Base-by-base conservation (phyloP, 2,797 vertebrate species). In the Tamandua tetradactyla region DNA sequence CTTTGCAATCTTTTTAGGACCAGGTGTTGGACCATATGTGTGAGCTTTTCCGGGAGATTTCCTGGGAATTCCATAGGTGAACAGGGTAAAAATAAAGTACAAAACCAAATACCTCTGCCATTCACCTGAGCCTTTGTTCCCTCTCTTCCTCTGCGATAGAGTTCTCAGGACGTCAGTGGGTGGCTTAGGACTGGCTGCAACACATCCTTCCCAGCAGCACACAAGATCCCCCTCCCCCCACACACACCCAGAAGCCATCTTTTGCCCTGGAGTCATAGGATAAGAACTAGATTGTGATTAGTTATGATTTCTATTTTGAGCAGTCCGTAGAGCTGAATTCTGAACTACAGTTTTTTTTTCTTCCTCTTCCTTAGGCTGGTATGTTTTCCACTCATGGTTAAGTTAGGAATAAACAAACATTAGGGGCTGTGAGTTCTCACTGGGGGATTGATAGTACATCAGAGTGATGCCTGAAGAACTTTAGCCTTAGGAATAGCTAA, bases 331-430 rank as follows among this genome's bases (percentile, higher is more conserved):
- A 49, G 78, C 68, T 76, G 78, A 86, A 79, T 23, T 76, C 61
- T 71, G 69, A 90, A 69, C 52, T 40, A 3, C 2, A 3, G 37
- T 32, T 79, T 37, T 44, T 61, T 30, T 44, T 37, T 87, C 37
- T 12, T 49, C n/a, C n/a, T n/a, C n/a, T n/a, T n/a, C n/a, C n/a
- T 74, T 27, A 76, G 55, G 55, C 49, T 13, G n/a, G 71, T 68
- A 61, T 76, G 75, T 87, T 91, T 91, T 79, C 79, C n/a, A 23
- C 32, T 71, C 74, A 37, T 30, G 64, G 44, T 92, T 78, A 79
- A 72, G 35, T 93, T 66, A 42, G n/a, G 47, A 89, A 66, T 82
- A 75, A 89, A 92, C 13, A 84, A 88, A 47, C 27, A 75, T 0
- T 12, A 44, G 61, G 85, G 82, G 47, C 82, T 32, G 9, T 27